phyloP scores from a whole-genome alignment of 2,888 invertebrate genomes.

The Pogonocherus hispidulus region DNA sequence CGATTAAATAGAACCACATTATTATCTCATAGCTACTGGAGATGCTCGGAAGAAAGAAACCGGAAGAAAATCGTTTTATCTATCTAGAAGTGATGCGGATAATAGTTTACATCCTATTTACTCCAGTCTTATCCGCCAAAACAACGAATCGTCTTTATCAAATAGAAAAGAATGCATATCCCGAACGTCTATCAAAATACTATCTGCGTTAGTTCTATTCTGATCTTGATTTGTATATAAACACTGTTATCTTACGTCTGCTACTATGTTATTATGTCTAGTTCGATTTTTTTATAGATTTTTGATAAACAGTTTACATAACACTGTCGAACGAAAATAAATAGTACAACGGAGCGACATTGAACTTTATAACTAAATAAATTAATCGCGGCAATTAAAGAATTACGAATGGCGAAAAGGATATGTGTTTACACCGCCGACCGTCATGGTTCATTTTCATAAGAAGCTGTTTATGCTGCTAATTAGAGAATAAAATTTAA shows the following conservation, averaged over 20 bases:
- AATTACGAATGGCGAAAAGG: background rate
- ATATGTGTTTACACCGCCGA: background rate
- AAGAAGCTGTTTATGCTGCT: background rate
- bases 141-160: background rate
- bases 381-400: background rate
- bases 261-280: background rate
- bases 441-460: background rate
- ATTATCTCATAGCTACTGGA: no score
- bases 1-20: no score
- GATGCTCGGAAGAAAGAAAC: no score
- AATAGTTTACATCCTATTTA: background rate
- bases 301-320: background rate
- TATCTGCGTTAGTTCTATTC: background rate
- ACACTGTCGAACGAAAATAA: background rate
- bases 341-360: background rate
- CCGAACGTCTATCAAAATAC: background rate
- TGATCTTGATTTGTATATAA: background rate
- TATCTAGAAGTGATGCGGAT: background rate
- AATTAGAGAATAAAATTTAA: background rate
- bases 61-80: background rate
- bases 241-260: background rate
- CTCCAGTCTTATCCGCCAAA: background rate
- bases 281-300: background rate
- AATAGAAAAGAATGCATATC: background rate
- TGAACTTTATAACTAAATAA: background rate